phyloP scores from a whole-genome alignment of 2,797 vertebrate genomes.

The Tapirus indicus region DNA sequence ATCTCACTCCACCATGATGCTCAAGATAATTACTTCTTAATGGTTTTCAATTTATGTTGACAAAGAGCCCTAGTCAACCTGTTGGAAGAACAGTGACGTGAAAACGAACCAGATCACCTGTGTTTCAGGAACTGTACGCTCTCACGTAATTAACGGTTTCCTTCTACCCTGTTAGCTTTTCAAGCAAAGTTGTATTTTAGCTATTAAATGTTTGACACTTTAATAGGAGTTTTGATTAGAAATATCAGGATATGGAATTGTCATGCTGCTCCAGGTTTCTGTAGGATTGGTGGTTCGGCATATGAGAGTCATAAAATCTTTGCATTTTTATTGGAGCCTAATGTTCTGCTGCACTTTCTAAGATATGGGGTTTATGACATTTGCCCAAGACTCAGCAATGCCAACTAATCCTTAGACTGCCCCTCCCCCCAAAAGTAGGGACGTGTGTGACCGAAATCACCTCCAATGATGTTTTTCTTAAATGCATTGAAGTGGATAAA shows the following conservation, averaged over 20 bases:
- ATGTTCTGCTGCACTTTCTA: too few relatives aligned
- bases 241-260: not conserved
- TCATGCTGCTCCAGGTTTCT: too few relatives aligned
- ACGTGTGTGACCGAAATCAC: not conserved
- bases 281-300: not conserved
- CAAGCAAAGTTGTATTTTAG: not conserved
- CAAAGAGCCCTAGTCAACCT: not conserved
- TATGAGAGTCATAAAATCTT: not conserved
- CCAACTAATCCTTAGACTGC: not conserved
- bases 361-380: not conserved
- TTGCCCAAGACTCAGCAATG: not conserved
- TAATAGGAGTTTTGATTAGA: not conserved
- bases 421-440: not conserved
- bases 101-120: not conserved
- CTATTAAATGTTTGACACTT: not conserved
- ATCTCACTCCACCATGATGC: too few relatives aligned
- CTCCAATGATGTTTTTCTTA: not conserved
- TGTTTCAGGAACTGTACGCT: not conserved
- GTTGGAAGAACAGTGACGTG: not conserved
- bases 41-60: not conserved
- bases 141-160: not conserved
- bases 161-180: not conserved
- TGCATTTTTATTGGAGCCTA: too few relatives aligned
- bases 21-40: not conserved
- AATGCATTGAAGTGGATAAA: not conserved